Base-by-base conservation (phyloP, 92 coral and sea anemone genomes). In the Epizoanthus fatuus region DNA sequence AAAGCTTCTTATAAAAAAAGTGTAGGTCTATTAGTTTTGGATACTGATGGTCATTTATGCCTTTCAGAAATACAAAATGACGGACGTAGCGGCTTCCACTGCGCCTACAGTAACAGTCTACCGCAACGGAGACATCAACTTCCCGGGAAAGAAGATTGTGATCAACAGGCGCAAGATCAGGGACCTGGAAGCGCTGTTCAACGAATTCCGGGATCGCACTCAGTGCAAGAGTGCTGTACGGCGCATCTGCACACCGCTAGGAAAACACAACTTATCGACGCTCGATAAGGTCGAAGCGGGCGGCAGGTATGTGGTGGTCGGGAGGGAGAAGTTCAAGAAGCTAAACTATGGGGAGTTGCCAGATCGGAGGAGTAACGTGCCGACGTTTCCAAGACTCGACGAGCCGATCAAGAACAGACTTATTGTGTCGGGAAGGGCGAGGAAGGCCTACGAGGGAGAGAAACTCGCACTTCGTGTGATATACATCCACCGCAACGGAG, bases 371-470 rank as follows among this genome's bases (percentile, higher is more conserved):
- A 39, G 67, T 56, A 57, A 63, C 19, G 52, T 20, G 38, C 64
- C 87, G 32, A 51, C 56, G 9, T 88, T 88, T 20, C 90, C 90
- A 20, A 45, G 57, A 51, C 66, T 79, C 44, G 44, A 60, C 40
- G 82, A 77, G 14, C 69, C 54, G 58, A 77, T 60, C 19, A 78
- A 85, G 52, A 90, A 81, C 70, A 76, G 73, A 15, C 63, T 79
- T n/a, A 63, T 85, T 8, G 83, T 84, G 54, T 86, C 93, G 13
- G 93, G 93, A 52, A 62, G 93, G 37, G 76, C 62, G 32, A 81
- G 80, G 70, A 86, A 85, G 35, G 93, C 87, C 4, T 90, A 90
- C 69, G 93, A 90, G 74, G 86, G 79, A 29, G 93, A 90, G 68
- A 90, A 55, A 37, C 73, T 72, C 20, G 87, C 90, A 16, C 72